Base-by-base conservation (phyloP, 2,888 invertebrate genomes). In the Onchidella celtica region DNA sequence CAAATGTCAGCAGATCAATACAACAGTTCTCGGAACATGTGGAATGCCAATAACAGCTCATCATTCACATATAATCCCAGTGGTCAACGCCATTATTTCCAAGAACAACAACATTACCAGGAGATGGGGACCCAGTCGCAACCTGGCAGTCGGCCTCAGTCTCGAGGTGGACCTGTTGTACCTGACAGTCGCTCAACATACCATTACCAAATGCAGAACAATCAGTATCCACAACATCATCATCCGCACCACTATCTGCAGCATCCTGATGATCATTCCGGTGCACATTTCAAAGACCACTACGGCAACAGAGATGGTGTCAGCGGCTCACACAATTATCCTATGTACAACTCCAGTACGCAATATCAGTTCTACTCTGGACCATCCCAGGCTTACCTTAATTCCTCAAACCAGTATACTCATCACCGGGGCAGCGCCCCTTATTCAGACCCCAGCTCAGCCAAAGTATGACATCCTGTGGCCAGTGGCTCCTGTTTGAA, bases 361-460 rank as follows among this genome's bases (percentile, higher is more conserved):
- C 73, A 74, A 27, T 73, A 76, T 3, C 77, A 76, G 4, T 80
- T 82, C 72, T 88, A 87, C 83, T 85, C 87, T 21, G 88, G 88
- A 59, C 79, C 87, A 61, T 69, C 85, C n/a, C 83, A 83, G 72
- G 87, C 85, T 24, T 89, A 90, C 82, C 87, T 87, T 74, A 87
- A 88, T 61, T 87, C 89, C 61, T 84, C 86, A 40, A 86, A 84
- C 73, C 84, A 86, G 61, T 79, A 87, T n/a, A 84, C 86, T 79
- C 88, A 87, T 29, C 88, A 87, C 81, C 83, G 88, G 61, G 85
- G 86, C 34, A 88, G 87, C 9, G 85, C 87, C 66, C 79, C 87
- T 9, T 81, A 88, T 38, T 79, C 88, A 32, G 89, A 90, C 66
- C 87, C 90, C 11, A 88, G 88, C 29, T 89, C 90, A 14, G 90